Conservation (phyloP, 1,140 invertebrate species). For the Lasaia peninsularis region DNA sequence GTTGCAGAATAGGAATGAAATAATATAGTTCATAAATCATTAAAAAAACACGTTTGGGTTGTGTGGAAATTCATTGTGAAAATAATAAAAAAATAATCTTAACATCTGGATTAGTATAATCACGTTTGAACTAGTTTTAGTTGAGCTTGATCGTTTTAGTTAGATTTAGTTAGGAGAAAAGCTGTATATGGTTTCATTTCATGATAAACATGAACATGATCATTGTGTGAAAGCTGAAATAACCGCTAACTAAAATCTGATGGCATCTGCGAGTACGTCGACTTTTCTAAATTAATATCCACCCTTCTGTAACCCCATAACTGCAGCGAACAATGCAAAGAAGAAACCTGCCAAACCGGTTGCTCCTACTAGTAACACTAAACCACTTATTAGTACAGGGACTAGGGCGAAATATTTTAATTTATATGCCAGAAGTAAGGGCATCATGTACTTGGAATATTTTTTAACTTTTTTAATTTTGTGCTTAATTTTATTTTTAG, state of each 20-base stretch:
- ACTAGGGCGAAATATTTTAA: constrained; percentile 88
- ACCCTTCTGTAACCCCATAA: constrained; percentile 77
- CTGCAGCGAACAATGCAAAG: constrained; percentile 87
- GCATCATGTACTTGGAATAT: constrained; percentile 83
- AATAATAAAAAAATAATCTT: no score
- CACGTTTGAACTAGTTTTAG: neutral
- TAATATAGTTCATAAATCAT: no score
- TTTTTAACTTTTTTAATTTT: constrained; percentile 77
- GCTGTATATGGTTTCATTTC: neutral
- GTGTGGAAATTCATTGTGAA: no score
- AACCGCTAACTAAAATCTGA: constrained; percentile 34
- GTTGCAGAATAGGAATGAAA: no score
- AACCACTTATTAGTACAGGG: constrained; percentile 84
- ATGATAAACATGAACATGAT: neutral
- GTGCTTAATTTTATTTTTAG: constrained; percentile 30
- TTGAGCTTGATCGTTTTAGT: neutral
- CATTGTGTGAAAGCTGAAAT: neutral
- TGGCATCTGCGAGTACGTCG: constrained; percentile 63
- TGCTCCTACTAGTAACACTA: constrained; percentile 84
- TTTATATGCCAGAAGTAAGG: constrained; percentile 88
- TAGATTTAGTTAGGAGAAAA: neutral
- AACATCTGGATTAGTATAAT: no score
- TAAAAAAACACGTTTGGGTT: no score
- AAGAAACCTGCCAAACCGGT: constrained; percentile 90
- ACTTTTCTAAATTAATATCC: constrained; percentile 52